A percentile compares a stretch with the other conserved stretches of the same genome.
Evolutionary conservation across 2,797 vertebrate species (phyloP).

Genomic region (Lophotriccus pileatus): DNA sequence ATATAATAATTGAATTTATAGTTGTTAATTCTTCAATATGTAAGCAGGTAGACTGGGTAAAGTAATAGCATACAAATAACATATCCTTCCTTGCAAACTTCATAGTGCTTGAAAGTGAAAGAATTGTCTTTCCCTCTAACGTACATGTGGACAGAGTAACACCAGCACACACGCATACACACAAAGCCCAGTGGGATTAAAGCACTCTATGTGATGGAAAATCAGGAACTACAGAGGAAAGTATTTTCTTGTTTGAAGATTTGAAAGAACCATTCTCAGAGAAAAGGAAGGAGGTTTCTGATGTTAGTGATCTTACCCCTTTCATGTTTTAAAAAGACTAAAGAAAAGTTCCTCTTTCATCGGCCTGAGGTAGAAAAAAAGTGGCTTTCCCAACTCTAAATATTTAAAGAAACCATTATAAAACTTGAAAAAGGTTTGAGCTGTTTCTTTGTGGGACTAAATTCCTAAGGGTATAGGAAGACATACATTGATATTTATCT

Average conservation of each 20-base stretch:
- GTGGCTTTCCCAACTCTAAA: constrained; percentile 51
- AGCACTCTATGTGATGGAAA: neutral
- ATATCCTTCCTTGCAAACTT: neutral
- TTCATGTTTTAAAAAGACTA: constrained; percentile 60
- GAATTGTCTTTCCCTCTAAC: neutral
- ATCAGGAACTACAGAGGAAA: constrained; percentile 14
- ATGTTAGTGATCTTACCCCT: constrained; percentile 28
- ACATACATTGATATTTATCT: constrained; percentile 43
- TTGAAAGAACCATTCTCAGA: constrained; percentile 38
- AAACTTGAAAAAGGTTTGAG: constrained; percentile 52
- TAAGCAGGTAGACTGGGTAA: neutral
- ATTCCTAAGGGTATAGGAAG: constrained; percentile 32
- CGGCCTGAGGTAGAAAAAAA: constrained; percentile 27
- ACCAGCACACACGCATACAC: neutral
- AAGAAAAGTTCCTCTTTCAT: constrained; percentile 56
- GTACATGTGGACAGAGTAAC: neutral
- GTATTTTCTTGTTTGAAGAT: constrained; percentile 45
- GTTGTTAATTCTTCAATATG: neutral
- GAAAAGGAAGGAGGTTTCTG: constrained; percentile 20
- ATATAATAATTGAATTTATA: neutral
- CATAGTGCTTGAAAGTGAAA: neutral
- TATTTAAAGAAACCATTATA: constrained; percentile 65
- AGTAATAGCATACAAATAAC: neutral
- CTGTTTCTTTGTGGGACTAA: constrained; percentile 44
- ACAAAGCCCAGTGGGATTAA: neutral